A percentile compares a stretch with the other conserved stretches of the same genome.
Conservation (phyloP, 2,797 vertebrate genomes). For the Tarsius wallacei region DNA sequence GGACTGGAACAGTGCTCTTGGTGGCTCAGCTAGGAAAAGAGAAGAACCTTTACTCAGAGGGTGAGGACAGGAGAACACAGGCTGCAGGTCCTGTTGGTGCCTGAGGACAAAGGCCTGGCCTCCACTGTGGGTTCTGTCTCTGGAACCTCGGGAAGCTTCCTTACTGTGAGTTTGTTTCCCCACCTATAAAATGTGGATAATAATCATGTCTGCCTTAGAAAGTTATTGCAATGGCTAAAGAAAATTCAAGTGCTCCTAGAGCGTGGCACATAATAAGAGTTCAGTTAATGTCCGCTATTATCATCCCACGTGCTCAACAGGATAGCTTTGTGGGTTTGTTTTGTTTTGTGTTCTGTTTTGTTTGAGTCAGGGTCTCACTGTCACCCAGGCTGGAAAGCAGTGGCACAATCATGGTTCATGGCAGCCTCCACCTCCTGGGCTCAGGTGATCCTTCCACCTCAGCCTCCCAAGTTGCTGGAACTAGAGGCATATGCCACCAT, state of each 20-base stretch:
- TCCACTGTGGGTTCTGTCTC: not conserved
- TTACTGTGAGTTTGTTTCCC: not conserved
- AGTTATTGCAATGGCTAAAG: not conserved
- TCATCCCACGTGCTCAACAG: not conserved
- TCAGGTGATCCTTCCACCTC: no score
- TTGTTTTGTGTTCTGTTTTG: no score
- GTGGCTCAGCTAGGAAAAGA: not conserved
- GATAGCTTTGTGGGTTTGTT: not conserved
- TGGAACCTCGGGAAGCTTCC: not conserved
- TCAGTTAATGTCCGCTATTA: not conserved
- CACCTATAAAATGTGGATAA: not conserved
- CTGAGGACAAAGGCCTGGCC: not conserved
- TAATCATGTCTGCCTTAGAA: not conserved
- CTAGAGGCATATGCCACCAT: no score
- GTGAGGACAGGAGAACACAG: not conserved
- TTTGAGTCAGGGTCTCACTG: no score
- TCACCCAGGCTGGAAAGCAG: no score
- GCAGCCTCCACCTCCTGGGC: no score
- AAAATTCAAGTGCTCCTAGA: constrained; percentile 11
- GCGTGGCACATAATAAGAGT: not conserved
- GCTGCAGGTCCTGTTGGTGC: not conserved
- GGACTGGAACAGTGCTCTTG: not conserved
- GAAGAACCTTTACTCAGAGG: not conserved
- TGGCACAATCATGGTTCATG: no score
- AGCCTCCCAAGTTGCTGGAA: no score